A percentile compares a stretch with the other conserved stretches of the same genome.
These are phyloP conservation scores for Cataglyphis hispanica DNA, from an alignment of 1,140 invertebrate species.

Conservation along the genomic window DNA sequence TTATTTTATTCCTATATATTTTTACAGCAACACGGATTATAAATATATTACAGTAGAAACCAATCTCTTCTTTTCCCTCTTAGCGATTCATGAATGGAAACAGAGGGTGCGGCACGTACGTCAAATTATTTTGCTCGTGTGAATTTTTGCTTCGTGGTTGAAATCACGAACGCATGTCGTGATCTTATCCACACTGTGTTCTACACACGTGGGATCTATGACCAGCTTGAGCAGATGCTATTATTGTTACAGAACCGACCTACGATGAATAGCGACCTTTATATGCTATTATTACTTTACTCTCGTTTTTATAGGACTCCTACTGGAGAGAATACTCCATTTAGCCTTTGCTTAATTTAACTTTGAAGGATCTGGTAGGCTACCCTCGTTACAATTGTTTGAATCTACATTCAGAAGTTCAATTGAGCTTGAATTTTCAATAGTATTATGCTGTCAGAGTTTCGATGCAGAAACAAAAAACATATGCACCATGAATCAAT, in stretches of 20 bases:
- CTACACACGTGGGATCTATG: constrained; percentile 21
- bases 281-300: constrained; percentile 50
- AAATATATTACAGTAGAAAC: constrained; percentile 2
- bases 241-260: constrained; percentile 18
- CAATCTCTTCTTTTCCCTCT: no score
- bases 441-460: neutral
- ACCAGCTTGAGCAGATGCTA: constrained; percentile 34
- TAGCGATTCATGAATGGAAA: constrained; percentile 33
- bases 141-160: constrained; percentile 33
- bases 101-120: neutral
- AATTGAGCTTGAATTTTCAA: constrained; percentile 32
- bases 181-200: neutral
- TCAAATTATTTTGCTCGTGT: constrained; percentile 49
- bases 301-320: constrained; percentile 34
- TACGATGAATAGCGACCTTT: constrained; percentile 47
- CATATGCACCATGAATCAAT: neutral
- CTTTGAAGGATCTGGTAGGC: neutral
- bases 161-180: neutral
- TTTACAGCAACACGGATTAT: neutral
- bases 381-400: neutral
- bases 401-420: neutral
- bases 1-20: constrained; percentile 10
- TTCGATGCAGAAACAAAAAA: neutral
- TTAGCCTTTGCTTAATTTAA: constrained; percentile 50
- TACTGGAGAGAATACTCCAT: neutral